Conservation (phyloP, 1,140 invertebrate genomes). For the Eriosoma lanigerum region DNA sequence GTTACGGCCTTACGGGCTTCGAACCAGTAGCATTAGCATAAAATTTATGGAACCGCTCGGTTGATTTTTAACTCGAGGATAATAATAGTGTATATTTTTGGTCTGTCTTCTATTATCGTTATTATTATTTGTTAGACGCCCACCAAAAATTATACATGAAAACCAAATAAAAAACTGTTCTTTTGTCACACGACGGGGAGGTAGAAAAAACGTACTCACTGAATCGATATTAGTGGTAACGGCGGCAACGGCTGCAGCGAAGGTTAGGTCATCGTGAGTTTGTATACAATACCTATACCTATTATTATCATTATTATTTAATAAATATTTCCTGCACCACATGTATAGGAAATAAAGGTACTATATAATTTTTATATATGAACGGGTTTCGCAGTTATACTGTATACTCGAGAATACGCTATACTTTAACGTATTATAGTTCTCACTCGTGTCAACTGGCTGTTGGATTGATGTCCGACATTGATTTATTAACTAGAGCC, state of each 20-base stretch:
- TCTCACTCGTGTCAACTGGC: conserved; percentile 31
- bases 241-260: background rate
- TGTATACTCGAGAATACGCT: background rate
- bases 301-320: conserved; percentile 35
- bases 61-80: conserved; percentile 22
- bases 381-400: background rate
- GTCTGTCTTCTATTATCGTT: conserved; percentile 7
- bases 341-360: too few relatives aligned
- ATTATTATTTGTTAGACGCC: conserved; percentile 20
- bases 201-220: background rate
- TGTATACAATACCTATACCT: background rate
- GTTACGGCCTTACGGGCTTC: background rate
- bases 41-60: background rate
- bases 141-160: background rate
- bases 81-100: background rate
- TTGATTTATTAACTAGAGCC: conserved; percentile 43
- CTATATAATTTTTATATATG: background rate
- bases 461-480: conserved; percentile 36
- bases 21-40: conserved; percentile 47
- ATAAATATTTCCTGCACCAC: conserved; percentile 33
- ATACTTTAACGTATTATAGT: background rate
- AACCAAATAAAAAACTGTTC: background rate
- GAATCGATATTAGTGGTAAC: background rate
- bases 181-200: conserved; percentile 30
- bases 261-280: conserved; percentile 17